Conservation (phyloP, 2,797 vertebrate genomes). For the Anguilla anguilla region DNA sequence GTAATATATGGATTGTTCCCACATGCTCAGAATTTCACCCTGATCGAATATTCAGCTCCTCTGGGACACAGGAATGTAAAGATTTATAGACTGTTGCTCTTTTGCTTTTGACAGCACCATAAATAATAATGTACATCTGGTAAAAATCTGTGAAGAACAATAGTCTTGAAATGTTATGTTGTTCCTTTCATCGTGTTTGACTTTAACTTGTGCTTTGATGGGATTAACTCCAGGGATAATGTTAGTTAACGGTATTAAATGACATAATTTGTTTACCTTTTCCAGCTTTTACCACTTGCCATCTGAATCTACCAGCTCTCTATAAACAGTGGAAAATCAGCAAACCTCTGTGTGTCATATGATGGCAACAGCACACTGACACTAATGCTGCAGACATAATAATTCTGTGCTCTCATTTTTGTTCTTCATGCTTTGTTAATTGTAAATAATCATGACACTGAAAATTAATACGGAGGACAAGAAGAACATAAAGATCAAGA, state of each 20-base stretch:
- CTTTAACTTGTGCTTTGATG: neutral
- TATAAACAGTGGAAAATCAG: neutral
- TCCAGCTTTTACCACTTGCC: neutral
- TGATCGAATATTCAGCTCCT: neutral
- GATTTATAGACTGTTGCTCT: constrained; percentile 9
- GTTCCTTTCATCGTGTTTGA: neutral
- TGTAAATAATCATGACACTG: neutral
- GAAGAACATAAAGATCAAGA: neutral
- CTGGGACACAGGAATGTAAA: neutral
- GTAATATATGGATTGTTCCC: neutral
- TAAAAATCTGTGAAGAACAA: neutral
- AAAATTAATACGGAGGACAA: neutral
- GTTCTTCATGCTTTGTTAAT: neutral
- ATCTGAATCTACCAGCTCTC: neutral
- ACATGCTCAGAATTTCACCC: neutral
- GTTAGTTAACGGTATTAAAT: neutral
- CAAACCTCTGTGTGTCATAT: neutral
- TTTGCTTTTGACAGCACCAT: neutral
- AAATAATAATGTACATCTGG: neutral
- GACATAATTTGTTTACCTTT: neutral
- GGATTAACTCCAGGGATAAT: neutral
- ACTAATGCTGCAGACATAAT: neutral
- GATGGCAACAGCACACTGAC: neutral
- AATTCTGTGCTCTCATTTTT: neutral
- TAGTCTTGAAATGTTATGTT: neutral